Conservation (phyloP, 2,797 vertebrate genomes). For the Tenualosa ilisha region DNA sequence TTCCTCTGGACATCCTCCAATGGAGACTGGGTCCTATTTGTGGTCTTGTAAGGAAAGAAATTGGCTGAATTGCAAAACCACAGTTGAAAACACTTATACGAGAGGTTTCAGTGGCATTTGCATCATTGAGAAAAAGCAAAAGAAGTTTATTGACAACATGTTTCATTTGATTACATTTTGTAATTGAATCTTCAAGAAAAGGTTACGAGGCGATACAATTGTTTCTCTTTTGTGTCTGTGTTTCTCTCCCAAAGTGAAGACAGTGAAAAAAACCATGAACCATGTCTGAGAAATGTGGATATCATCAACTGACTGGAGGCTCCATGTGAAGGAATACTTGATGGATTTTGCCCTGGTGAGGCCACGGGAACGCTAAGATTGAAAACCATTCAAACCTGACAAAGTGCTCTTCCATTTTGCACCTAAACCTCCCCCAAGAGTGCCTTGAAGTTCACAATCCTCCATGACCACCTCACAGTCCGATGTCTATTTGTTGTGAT, state of each 20-base stretch:
- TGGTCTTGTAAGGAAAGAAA: neutral
- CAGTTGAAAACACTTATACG: slow-evolving; percentile 3
- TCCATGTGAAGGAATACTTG: neutral
- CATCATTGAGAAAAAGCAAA: neutral
- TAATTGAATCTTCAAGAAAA: neutral
- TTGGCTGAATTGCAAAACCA: neutral
- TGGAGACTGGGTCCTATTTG: neutral
- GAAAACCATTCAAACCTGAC: neutral
- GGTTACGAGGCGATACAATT: neutral
- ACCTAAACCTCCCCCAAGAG: neutral
- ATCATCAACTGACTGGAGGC: neutral
- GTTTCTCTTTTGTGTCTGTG: neutral
- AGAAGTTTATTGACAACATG: neutral
- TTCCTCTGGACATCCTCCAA: neutral
- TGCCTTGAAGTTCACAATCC: neutral
- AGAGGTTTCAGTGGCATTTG: neutral
- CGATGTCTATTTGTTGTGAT: neutral
- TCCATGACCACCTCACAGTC: neutral
- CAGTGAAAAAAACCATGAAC: neutral
- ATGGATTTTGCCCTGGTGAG: neutral
- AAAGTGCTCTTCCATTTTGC: neutral
- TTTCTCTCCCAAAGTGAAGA: neutral
- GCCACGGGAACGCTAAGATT: neutral
- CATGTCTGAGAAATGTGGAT: neutral
- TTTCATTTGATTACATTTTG: neutral